These are phyloP conservation scores for Montipora efflorescens DNA, from an alignment of 64 coral and sea anemone genomes.

Conservation along the genomic window DNA sequence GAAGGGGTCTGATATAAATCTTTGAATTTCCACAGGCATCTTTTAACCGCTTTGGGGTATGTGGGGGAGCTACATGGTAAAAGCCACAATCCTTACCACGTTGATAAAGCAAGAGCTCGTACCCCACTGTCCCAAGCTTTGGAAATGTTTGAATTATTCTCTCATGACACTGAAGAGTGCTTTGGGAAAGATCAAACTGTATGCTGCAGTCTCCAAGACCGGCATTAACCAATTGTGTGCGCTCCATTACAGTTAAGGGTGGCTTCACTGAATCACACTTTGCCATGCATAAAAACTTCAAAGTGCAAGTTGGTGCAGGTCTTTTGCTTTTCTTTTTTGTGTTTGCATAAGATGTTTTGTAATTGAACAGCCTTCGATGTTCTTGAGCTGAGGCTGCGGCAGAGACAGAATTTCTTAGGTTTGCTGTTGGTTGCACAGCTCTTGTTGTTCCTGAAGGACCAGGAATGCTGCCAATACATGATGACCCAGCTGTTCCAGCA, in stretches of 20 bases:
- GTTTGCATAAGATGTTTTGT: slow-evolving; percentile 20
- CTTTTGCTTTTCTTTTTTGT: slow-evolving; percentile 24
- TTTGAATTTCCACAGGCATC: slow-evolving; percentile 49
- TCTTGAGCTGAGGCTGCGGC: slow-evolving; percentile 12
- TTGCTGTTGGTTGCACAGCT: slow-evolving; percentile 21
- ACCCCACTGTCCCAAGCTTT: slow-evolving; percentile 5
- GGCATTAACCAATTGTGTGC: slow-evolving; percentile 6
- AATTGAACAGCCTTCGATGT: slow-evolving; percentile 22
- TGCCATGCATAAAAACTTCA: slow-evolving; percentile 13
- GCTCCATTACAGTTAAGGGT: not conserved
- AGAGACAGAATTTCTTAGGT: slow-evolving; percentile 23
- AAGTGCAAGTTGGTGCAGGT: slow-evolving; percentile 22
- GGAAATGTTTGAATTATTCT: slow-evolving; percentile 3
- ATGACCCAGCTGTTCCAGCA: slow-evolving; percentile 22
- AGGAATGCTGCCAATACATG: slow-evolving; percentile 23
- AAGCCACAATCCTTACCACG: slow-evolving; percentile 41
- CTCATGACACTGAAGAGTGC: slow-evolving; percentile 18
- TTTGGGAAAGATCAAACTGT: not conserved
- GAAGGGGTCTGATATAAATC: slow-evolving; percentile 33
- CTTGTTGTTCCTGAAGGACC: slow-evolving; percentile 13
- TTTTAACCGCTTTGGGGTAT: slow-evolving; percentile 36
- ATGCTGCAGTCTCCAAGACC: slow-evolving; percentile 11
- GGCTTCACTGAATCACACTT: not conserved
- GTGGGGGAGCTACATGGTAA: slow-evolving; percentile 14
- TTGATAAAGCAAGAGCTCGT: slow-evolving; percentile 31